phyloP scores from a whole-genome alignment of 2,888 invertebrate genomes.

The Dromius quadrimaculatus region DNA sequence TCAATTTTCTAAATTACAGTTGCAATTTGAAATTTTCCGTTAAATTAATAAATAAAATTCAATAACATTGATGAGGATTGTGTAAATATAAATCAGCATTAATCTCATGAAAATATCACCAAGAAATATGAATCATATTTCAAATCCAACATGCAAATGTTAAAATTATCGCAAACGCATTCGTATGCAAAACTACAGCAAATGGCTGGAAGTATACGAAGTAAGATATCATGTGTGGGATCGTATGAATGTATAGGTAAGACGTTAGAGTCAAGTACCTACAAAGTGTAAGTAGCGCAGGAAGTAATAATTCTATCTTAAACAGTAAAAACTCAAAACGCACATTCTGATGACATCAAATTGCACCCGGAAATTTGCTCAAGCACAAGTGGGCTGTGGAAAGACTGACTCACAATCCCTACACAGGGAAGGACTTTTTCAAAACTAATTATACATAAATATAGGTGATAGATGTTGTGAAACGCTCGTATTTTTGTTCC shows the following conservation, averaged over 20 bases:
- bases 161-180: not conserved
- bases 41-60: not conserved
- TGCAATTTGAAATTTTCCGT: not conserved
- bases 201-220: not conserved
- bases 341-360: conserved; percentile 39
- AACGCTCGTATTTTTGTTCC: conserved; percentile 17
- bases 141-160: not conserved
- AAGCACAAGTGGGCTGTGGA: conserved; percentile 36
- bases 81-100: not conserved
- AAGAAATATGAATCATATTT: conserved; percentile 25
- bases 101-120: conserved; percentile 10
- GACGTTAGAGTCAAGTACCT: conserved; percentile 34
- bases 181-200: not conserved
- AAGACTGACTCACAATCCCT: not conserved
- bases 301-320: conserved; percentile 40
- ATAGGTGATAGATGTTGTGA: no score
- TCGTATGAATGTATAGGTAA: conserved; percentile 24
- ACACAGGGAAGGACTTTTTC: conserved; percentile 7
- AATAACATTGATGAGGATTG: conserved; percentile 2
- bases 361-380: conserved; percentile 43
- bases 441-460: no score
- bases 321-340: conserved; percentile 40
- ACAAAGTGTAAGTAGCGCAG: conserved; percentile 25
- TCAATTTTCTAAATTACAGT: no score
- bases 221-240: not conserved